phyloP scores from a whole-genome alignment of 2,113 vertebrate species.

The Bucco capensis region DNA sequence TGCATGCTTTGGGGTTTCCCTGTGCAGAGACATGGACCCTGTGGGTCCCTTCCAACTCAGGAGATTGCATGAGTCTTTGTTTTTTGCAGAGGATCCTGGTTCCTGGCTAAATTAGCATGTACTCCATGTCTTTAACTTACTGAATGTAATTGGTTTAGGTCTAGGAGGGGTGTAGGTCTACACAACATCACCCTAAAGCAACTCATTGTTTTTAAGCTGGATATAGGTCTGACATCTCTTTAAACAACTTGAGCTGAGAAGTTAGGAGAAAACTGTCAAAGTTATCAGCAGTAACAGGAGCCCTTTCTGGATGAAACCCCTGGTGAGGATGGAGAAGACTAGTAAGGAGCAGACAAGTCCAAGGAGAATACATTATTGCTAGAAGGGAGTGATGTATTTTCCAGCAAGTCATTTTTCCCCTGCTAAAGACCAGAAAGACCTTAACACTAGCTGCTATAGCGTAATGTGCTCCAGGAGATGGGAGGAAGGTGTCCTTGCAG shows the following conservation, averaged over 20 bases:
- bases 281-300: background rate
- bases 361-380: background rate
- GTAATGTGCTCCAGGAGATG: background rate
- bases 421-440: background rate
- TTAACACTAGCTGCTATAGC: background rate
- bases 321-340: accelerated
- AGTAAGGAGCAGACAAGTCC: background rate
- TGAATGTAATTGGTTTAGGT: background rate
- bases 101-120: background rate
- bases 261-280: background rate
- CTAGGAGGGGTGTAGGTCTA: background rate
- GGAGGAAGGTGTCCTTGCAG: background rate
- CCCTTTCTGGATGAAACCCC: background rate
- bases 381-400: background rate
- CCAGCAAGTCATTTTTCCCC: background rate
- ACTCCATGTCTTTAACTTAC: background rate
- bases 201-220: background rate
- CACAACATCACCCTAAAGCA: background rate
- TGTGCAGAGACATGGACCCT: no score
- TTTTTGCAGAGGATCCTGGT: background rate
- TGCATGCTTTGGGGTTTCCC: no score
- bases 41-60: no score
- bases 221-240: background rate
- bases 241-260: background rate
- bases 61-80: background rate